These are phyloP conservation scores for Fregata magnificens DNA, from an alignment of 2,113 vertebrate genomes.

Conservation along the genomic window DNA sequence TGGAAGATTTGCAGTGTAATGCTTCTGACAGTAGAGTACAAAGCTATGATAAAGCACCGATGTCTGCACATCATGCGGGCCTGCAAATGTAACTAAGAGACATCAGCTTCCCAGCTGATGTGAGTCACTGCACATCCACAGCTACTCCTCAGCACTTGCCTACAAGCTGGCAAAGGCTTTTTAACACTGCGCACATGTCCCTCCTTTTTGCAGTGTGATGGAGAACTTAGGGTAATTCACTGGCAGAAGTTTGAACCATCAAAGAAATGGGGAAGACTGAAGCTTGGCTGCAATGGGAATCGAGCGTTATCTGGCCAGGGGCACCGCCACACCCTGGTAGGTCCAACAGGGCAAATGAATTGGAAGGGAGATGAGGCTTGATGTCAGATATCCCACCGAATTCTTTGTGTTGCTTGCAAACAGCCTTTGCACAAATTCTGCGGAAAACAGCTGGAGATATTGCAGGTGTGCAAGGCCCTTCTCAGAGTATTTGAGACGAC, in stretches of 20 bases:
- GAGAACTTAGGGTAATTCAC: not conserved
- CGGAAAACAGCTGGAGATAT: not conserved
- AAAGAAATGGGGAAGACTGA: not conserved
- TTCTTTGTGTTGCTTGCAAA: not conserved
- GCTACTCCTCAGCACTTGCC: not conserved
- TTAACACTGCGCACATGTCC: fast-evolving
- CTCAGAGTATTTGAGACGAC: not conserved
- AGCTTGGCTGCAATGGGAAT: not conserved
- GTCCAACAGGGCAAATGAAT: not conserved
- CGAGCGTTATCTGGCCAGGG: fast-evolving
- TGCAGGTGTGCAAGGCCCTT: not conserved
- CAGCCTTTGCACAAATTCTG: not conserved
- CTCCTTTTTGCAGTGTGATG: not conserved
- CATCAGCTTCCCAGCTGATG: not conserved
- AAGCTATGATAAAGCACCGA: not conserved
- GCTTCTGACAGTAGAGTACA: not conserved
- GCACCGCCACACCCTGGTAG: not conserved
- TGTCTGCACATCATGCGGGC: not conserved
- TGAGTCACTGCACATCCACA: not conserved
- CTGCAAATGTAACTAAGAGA: not conserved
- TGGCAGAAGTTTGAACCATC: not conserved
- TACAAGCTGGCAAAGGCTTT: not conserved
- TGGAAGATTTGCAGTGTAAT: not conserved
- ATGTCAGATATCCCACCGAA: not conserved
- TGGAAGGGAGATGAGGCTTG: not conserved